Base-by-base conservation (phyloP, 2,888 invertebrate genomes). In the Aspidapion aeneum region DNA sequence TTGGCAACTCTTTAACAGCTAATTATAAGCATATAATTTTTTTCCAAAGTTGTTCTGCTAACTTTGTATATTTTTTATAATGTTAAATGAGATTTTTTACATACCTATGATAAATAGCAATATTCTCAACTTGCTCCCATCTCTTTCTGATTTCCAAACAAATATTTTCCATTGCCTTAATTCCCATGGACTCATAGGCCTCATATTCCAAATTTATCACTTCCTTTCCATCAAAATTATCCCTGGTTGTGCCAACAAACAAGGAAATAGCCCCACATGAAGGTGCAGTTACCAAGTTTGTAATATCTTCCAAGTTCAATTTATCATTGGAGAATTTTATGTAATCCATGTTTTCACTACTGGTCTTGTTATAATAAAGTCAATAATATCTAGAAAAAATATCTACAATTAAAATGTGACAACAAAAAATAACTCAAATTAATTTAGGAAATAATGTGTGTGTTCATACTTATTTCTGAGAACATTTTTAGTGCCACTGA, bases 201-300 rank as follows among this genome's bases (percentile, higher is more conserved):
- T 98, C 97, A 81, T 98, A 98, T 75, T 94, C 93, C 59, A 98
- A 82, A 62, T 85, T 85, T n/a, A 90, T 68, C n/a, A 98, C 96
- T 82, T 86, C 86, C 82, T 91, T 91, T 1, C 87, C 87, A 72
- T 93, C 89, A 79, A 93, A 94, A 77, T 87, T 88, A 79, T 94
- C 89, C 74, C 95, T 84, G 0, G 95, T 95, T 1, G 90, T 93
- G 1, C 97, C 98, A 59, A 96, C 85, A 80, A 98, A 98, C 21
- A 94, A 75, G 0, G 96, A 93, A 57, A 93, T 85, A 2, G 96
- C 97, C 7, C 97, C 98, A 78, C 95, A 96, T 49, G 84, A 84
- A 49, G 89, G 83, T 60, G 89, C 86, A 0, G 83, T 77, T 0
- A 91, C 91, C 16, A 87, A 78, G 35, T 88, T 82, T 49, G 85